These are phyloP conservation scores for Macrosteles quadrilineatus DNA, from an alignment of 1,140 invertebrate species.

Conservation along the genomic window DNA sequence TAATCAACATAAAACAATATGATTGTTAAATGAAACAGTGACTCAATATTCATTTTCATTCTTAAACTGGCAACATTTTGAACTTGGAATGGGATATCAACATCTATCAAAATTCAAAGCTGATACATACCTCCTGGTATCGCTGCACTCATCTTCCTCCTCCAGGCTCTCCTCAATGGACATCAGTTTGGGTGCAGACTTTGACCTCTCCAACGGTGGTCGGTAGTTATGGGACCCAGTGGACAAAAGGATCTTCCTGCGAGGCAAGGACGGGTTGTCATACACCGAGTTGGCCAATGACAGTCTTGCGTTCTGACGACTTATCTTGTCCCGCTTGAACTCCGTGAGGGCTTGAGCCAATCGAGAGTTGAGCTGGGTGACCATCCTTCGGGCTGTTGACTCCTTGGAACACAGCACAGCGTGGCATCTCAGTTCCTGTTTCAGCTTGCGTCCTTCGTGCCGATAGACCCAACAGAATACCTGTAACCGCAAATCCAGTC, in stretches of 20 bases:
- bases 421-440: slow-evolving; percentile 96
- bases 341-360: slow-evolving; percentile 85
- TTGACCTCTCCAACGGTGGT: slow-evolving; percentile 90
- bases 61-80: too few relatives aligned
- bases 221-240: slow-evolving; percentile 80
- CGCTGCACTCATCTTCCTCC: slow-evolving; percentile 67
- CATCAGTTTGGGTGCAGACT: slow-evolving; percentile 92
- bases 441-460: slow-evolving; percentile 77
- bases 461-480: slow-evolving; percentile 78
- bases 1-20: too few relatives aligned
- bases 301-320: slow-evolving; percentile 90
- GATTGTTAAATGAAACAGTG: too few relatives aligned
- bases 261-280: slow-evolving; percentile 79
- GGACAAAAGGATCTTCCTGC: slow-evolving; percentile 75
- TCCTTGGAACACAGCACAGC: slow-evolving; percentile 95
- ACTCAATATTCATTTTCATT: too few relatives aligned
- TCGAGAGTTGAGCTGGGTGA: slow-evolving; percentile 67
- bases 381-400: slow-evolving; percentile 76
- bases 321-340: slow-evolving; percentile 92
- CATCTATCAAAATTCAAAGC: too few relatives aligned
- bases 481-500: background rate
- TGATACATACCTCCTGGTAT: background rate
- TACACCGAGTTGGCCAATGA: slow-evolving; percentile 85
- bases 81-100: too few relatives aligned
- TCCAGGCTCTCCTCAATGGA: slow-evolving; percentile 91